These are phyloP conservation scores for Elachura formosa DNA, from an alignment of 2,113 vertebrate species.

Conservation along the genomic window DNA sequence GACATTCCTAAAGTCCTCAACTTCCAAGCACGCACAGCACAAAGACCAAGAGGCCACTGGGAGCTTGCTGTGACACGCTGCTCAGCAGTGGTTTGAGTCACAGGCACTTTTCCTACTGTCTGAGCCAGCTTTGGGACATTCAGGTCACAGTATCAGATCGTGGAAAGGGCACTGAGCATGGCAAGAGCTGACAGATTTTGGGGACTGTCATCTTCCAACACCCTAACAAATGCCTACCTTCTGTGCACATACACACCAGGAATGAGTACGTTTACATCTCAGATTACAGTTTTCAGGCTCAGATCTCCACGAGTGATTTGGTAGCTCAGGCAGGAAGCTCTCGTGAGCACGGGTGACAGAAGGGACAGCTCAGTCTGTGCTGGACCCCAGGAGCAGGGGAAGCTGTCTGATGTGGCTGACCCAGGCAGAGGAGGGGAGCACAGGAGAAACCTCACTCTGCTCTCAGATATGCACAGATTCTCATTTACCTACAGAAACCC, in stretches of 20 bases:
- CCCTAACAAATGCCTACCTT: background rate
- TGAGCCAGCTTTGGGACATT: background rate
- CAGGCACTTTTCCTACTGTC: background rate
- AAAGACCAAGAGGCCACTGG: background rate
- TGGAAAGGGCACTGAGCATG: background rate
- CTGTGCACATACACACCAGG: background rate
- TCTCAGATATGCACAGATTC: background rate
- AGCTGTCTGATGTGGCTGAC: background rate
- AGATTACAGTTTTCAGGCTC: background rate
- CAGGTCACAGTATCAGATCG: background rate
- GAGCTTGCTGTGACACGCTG: background rate
- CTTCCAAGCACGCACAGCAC: background rate
- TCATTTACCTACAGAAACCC: background rate
- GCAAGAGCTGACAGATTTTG: background rate
- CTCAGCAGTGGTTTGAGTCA: background rate
- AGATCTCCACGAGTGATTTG: background rate
- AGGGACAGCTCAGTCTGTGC: background rate
- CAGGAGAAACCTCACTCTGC: background rate
- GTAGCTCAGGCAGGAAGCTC: background rate
- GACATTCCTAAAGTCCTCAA: background rate
- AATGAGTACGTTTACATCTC: background rate
- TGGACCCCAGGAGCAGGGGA: background rate
- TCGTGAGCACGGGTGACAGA: background rate
- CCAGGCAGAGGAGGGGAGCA: background rate
- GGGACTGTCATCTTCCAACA: background rate